These are phyloP conservation scores for Mythimna impura DNA, from an alignment of 2,888 invertebrate genomes.

Conservation along the genomic window DNA sequence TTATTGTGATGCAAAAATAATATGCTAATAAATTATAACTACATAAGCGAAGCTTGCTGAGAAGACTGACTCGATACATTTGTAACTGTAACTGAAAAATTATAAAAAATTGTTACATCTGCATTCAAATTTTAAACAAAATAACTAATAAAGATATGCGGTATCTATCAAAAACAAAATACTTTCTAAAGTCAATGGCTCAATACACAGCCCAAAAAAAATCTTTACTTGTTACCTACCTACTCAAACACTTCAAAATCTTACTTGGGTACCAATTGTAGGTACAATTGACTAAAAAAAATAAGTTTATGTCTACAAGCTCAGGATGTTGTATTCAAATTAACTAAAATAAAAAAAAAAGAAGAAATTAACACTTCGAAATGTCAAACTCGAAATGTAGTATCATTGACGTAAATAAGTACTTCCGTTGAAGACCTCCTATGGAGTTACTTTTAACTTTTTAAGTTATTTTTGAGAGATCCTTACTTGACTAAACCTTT, in stretches of 20 bases:
- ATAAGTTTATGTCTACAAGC: neutral
- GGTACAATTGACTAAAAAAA: neutral
- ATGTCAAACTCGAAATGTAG: constrained; percentile 29
- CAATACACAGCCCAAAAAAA: too few relatives aligned
- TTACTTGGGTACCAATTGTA: neutral
- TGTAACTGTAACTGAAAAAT: too few relatives aligned
- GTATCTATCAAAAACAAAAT: too few relatives aligned
- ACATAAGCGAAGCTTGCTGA: too few relatives aligned
- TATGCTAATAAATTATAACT: too few relatives aligned
- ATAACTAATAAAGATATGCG: too few relatives aligned
- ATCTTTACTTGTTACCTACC: too few relatives aligned
- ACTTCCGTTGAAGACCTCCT: constrained; percentile 44
- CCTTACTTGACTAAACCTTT: neutral
- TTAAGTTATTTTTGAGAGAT: neutral
- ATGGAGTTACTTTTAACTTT: constrained; percentile 3
- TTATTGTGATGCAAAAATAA: too few relatives aligned
- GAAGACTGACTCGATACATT: too few relatives aligned
- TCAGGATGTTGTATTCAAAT: neutral
- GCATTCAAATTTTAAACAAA: too few relatives aligned
- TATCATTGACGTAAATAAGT: constrained; percentile 17
- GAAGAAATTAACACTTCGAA: constrained; percentile 20
- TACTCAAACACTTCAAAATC: neutral
- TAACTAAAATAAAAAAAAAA: neutral
- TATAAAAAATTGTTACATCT: too few relatives aligned
- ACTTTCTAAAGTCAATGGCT: too few relatives aligned